Percentiles rank a stretch among this genome's conserved stretches.
Evolutionary conservation across 2,888 invertebrate species (phyloP).

Genomic region (Thymelicus lineola): DNA sequence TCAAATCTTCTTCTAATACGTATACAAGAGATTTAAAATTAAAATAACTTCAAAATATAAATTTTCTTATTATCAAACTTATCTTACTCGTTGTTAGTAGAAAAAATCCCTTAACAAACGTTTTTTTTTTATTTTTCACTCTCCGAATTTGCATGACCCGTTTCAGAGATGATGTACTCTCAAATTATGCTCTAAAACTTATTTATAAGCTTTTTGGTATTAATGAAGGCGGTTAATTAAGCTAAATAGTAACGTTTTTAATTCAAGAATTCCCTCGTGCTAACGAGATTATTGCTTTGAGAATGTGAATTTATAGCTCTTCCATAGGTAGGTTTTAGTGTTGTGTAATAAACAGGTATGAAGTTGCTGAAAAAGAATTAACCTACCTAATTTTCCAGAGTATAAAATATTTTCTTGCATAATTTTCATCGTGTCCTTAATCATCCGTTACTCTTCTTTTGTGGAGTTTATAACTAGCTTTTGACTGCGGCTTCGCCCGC

Average conservation of each 20-base stretch:
- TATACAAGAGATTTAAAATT: too few relatives aligned
- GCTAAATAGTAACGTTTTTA: constrained; percentile 46
- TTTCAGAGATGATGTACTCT: constrained; percentile 78
- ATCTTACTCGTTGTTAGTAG: constrained; percentile 10
- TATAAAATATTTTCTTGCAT: too few relatives aligned
- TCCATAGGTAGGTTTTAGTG: neutral
- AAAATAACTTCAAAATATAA: too few relatives aligned
- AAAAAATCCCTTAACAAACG: constrained; percentile 63
- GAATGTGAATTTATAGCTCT: constrained; percentile 40
- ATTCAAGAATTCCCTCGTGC: constrained; percentile 43
- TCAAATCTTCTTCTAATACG: too few relatives aligned
- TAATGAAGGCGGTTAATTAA: constrained; percentile 65
- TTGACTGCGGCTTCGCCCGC: too few relatives aligned
- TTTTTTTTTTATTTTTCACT: constrained; percentile 80
- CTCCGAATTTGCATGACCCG: constrained; percentile 81
- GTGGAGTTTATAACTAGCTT: too few relatives aligned
- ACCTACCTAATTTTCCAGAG: too few relatives aligned
- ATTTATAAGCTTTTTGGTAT: constrained; percentile 72
- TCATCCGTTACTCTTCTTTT: too few relatives aligned
- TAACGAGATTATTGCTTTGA: constrained; percentile 41
- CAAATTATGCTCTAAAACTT: constrained; percentile 74
- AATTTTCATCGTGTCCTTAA: too few relatives aligned
- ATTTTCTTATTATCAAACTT: neutral
- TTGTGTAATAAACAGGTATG: neutral
- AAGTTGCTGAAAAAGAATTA: neutral